phyloP scores from a whole-genome alignment of 2,113 vertebrate genomes.

The Scytalopus superciliaris region DNA sequence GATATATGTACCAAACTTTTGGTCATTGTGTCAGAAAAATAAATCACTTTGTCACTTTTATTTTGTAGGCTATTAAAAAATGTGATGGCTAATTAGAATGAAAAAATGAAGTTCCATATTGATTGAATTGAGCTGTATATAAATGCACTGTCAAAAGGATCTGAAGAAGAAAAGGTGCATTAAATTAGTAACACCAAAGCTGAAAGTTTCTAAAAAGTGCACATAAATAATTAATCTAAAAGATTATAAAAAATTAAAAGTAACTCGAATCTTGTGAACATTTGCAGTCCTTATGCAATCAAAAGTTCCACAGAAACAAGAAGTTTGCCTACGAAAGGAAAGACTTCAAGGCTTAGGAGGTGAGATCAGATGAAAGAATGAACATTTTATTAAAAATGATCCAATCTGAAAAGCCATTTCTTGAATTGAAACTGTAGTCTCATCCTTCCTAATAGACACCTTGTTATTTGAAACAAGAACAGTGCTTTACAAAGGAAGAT shows the following conservation, averaged over 20 bases:
- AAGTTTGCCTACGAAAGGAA: background rate
- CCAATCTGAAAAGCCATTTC: background rate
- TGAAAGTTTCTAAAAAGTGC: background rate
- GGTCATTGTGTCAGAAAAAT: background rate
- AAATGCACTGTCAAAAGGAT: background rate
- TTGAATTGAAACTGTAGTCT: background rate
- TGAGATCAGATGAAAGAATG: background rate
- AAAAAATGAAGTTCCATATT: background rate
- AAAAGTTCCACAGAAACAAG: background rate
- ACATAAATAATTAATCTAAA: constrained; percentile 21
- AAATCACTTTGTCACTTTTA: background rate
- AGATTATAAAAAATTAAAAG: constrained; percentile 14
- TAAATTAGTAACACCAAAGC: constrained; percentile 1
- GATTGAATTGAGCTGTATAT: background rate
- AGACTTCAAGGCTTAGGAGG: background rate
- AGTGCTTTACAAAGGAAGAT: background rate
- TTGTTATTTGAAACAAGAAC: background rate
- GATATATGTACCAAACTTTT: background rate
- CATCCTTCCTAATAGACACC: background rate
- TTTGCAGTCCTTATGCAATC: constrained; percentile 1
- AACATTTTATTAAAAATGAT: background rate
- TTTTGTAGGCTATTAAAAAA: constrained; percentile 24
- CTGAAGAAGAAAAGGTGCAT: background rate
- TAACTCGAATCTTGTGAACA: background rate
- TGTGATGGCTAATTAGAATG: constrained; percentile 31